Conservation (phyloP, 2,113 vertebrate genomes). For the Limnothrissa miodon region DNA sequence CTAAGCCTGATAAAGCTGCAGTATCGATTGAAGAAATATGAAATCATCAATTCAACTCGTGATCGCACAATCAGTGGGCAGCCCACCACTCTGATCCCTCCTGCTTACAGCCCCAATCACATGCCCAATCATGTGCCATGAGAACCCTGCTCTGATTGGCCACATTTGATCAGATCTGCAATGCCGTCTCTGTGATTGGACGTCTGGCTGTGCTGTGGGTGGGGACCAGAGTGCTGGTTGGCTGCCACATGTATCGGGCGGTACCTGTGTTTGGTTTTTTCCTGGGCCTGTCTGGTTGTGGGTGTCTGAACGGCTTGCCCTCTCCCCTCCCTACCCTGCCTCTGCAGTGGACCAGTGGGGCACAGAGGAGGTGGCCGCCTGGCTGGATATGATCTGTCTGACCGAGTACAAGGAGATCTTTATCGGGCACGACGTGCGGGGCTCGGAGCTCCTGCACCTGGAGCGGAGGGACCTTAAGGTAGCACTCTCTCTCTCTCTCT, state of each 20-base stretch:
- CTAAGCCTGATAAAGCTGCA: background rate
- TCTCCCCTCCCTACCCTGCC: conserved; percentile 44
- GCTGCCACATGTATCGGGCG: background rate
- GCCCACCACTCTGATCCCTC: background rate
- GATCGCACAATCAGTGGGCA: background rate
- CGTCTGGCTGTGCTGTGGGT: background rate
- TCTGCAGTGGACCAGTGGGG: conserved; percentile 94
- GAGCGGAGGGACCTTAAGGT: conserved; percentile 99
- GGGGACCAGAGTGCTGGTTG: background rate
- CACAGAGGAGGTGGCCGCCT: conserved; percentile 92
- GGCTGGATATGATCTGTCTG: conserved; percentile 95
- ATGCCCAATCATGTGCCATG: background rate
- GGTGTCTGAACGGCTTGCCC: conserved; percentile 44
- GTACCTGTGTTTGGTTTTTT: conserved; percentile 3
- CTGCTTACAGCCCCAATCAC: background rate
- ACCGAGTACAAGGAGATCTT: conserved; percentile 98
- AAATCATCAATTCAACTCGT: background rate
- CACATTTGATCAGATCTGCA: background rate
- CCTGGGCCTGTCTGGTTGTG: conserved; percentile 14
- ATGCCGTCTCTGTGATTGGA: background rate
- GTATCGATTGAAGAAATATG: background rate
- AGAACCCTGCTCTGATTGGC: background rate
- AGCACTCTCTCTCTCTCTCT: conserved; percentile 36
- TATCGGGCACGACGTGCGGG: conserved; percentile 90
- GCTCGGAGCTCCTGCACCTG: conserved; percentile 93